Evolutionary conservation across 2,797 vertebrate genomes (phyloP), one percentile per base, ranked within the genome.

Genomic region (Parotocinclus haroldoi): DNA sequence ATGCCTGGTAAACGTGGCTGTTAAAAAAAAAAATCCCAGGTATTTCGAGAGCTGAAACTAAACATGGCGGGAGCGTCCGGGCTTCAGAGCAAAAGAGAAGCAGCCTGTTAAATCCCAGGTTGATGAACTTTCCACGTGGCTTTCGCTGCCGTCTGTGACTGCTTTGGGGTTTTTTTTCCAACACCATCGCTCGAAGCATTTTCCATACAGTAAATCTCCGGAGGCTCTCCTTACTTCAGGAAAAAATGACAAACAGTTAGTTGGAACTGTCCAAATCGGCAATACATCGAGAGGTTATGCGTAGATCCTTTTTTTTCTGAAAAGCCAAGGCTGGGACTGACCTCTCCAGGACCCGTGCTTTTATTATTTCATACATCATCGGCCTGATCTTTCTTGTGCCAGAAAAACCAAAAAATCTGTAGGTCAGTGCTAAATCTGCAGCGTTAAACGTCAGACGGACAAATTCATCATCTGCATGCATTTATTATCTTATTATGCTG

Each of bases 181-280:
- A 81, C 77, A 81, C 82, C 84, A 85, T 86, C 82, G 81, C 71
- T 58, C 74, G 70, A 75, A 84, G 79, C 79, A 78, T 85, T 90
- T 89, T 89, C 83, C 87, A 81, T 75, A 71, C 63, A 61, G 70
- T 72, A 83, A 83, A 83, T 85, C 85, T 86, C 80, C 78, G 76
- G 77, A 80, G 70, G 85, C 51, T 81, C 80, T 71, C 52, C 77
- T 87, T 86, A 81, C 80, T 80, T 83, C 13, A 76, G 83, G 87
- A 89, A 89, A 89, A 83, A 74, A 86, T 86, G 84, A 88, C 84
- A 87, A 86, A 85, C 76, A 82, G 60, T 75, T 80, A 70, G 27
- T 68, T 76, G 74, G 75, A 76, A 79, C 69, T 71, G 74, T 81
- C 62, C 80, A 81, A 80, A 83, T 83, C 78, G 76, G 83, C 51